Base-by-base conservation (phyloP, 2,888 invertebrate genomes). In the Trachelus tabidus region DNA sequence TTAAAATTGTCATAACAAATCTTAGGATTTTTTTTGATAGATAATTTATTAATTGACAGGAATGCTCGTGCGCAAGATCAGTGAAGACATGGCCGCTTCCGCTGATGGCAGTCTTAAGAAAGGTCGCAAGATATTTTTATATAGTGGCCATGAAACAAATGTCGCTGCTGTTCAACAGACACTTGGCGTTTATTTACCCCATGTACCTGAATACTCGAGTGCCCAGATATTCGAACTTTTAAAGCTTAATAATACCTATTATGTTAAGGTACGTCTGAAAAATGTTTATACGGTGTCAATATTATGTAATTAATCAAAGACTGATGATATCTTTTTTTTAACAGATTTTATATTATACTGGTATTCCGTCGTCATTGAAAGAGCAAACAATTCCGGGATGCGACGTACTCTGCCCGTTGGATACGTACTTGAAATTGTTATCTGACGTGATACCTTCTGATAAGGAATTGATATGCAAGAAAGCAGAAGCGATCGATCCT, bases 131-230 rank as follows among this genome's bases (percentile, higher is more conserved):
- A 80, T 94, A 34, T 90, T 92, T 69, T 85, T 94, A 77, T 93
- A 93, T 84, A 93, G 94, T 1, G 94, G 93, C 0, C 95, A 95
- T 87, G 95, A 95, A 87, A 94, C 94, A 76, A 95, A 95, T 68
- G 92, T 95, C 1, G 93, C 94, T 0, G 93, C 93, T 0, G 81
- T 95, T n/a, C 92, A 95, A 86, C 91, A 92, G 1, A 93, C 94
- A 3, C 91, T 94, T 0, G 91, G 92, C 15, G 92, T 94, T 1
- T 95, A 92, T 85, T 89, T 93, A 77, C 92, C 93, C 0, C 94
- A 94, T 77, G 93, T 94, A 79, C 94, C 94, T 0, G 92, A 91
- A 23, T 94, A 94, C 83, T 93, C 94, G 0, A 89, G 94, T 34
- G 92, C 93, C 0, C 92, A 94, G 77, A 90, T 94, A 4, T 73